Percentiles rank a stretch among this genome's conserved stretches.
Evolutionary conservation across 2,888 invertebrate genomes (phyloP).

Genomic region (Hydriomena furcata): DNA sequence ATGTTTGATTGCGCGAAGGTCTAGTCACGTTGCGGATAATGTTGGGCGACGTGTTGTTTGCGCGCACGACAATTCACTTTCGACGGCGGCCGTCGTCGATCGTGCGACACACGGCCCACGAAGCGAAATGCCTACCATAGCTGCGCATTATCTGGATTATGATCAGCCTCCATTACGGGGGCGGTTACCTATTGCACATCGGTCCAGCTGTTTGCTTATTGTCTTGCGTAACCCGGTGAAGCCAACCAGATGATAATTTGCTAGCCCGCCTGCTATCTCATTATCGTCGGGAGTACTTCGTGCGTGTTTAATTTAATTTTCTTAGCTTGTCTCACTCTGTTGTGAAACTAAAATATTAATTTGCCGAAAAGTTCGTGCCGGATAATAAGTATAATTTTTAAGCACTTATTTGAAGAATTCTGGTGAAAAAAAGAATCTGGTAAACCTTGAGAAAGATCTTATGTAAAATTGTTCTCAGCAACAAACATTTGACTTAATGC

Average conservation of each 20-base stretch:
- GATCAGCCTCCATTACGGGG: conserved; percentile 70
- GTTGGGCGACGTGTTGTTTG: conserved; percentile 59
- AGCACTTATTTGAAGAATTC: neutral
- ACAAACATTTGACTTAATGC: no score
- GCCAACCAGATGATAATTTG: conserved; percentile 75
- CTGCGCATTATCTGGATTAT: conserved; percentile 72
- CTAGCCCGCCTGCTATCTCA: conserved; percentile 68
- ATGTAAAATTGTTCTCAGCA: no score
- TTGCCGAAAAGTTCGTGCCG: conserved; percentile 29
- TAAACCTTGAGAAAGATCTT: neutral
- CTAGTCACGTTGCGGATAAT: conserved; percentile 65
- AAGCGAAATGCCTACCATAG: conserved; percentile 66
- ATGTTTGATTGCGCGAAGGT: conserved; percentile 63
- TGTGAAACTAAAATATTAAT: conserved; percentile 52
- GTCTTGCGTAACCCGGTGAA: conserved; percentile 77
- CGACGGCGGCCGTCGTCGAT: conserved; percentile 50
- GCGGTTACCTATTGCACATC: conserved; percentile 71
- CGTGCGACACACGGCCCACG: conserved; percentile 74
- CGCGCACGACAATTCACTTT: conserved; percentile 74
- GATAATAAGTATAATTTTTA: neutral
- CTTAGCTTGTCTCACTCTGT: conserved; percentile 54
- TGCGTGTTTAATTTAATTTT: conserved; percentile 76
- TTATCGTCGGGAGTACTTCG: conserved; percentile 69
- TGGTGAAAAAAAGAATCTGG: no score
- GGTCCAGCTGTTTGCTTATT: conserved; percentile 70